Base-by-base conservation (phyloP, 2,888 invertebrate species). In the Limnephilus rhombicus region DNA sequence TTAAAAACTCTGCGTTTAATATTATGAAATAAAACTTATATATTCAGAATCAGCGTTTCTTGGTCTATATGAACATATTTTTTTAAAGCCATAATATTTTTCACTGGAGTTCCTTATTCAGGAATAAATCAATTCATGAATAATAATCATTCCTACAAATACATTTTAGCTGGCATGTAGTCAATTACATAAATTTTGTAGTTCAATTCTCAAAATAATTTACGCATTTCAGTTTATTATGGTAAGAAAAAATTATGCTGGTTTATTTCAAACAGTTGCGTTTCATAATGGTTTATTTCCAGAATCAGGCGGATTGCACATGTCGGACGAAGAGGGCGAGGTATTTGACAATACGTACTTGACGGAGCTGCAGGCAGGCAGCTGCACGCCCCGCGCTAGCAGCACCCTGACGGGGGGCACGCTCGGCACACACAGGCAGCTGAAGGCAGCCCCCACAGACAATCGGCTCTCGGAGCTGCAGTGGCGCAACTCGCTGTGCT, bases 321-420 rank as follows among this genome's bases (percentile, higher is more conserved):
- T 98, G 97, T 98, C 98, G 87, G 98, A 98, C 94, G 98, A 98
- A 94, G 98, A 98, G 94, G 98, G 98, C 85, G 98, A 98, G 94
- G 96, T 98, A 85, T 98, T 98, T 94, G 98, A 98, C 95, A 98
- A 98, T 94, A 98, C 98, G 89, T 98, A 97, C 94, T 96, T 98
- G 93, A 96, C 96, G 0, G 97, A 97, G 94, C 95, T 98, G 94
- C 96, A 97, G 94, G 96, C 96, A 92, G 97, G 97, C 0, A 96
- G 97, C 37, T 96, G 96, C 87, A 94, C 95, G 29, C 95, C 96
- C 89, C 94, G 95, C 68, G 94, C 89, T 34, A 82, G 94, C 91
- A 89, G 94, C 89, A 90, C 93, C 12, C 68, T 87, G n/a, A 68
- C 90, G 15, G 94, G 94, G 91, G 88, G 94, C 85, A 94, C 94